phyloP scores from a whole-genome alignment of 2,888 invertebrate genomes.

The Thereva nobilitata region DNA sequence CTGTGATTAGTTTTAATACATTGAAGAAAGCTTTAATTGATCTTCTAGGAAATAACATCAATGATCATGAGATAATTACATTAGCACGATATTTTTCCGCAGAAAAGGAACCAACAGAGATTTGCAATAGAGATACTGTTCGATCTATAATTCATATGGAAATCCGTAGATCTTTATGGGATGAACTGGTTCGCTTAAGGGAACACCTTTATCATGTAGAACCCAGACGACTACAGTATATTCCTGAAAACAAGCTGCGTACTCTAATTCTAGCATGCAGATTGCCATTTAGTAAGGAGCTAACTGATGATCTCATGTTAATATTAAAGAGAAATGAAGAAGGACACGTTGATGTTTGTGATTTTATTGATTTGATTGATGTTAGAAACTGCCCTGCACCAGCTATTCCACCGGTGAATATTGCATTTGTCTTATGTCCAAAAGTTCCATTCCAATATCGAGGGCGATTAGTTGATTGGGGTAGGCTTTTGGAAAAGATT shows the following conservation, averaged over 20 bases:
- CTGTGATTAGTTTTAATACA: slow-evolving; percentile 51
- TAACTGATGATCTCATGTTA: slow-evolving; percentile 69
- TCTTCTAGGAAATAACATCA: slow-evolving; percentile 70
- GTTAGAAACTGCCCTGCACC: slow-evolving; percentile 60
- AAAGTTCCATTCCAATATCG: slow-evolving; percentile 54
- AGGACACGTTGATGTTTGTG: slow-evolving; percentile 68
- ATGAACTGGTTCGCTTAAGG: slow-evolving; percentile 66
- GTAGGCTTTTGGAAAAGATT: slow-evolving; percentile 52
- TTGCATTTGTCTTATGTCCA: slow-evolving; percentile 56
- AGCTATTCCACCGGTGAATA: slow-evolving; percentile 54
- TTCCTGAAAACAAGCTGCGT: slow-evolving; percentile 65
- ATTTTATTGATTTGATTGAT: slow-evolving; percentile 73
- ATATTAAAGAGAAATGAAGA: slow-evolving; percentile 66
- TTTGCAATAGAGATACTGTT: slow-evolving; percentile 58
- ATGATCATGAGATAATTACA: slow-evolving; percentile 81
- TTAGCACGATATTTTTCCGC: slow-evolving; percentile 74
- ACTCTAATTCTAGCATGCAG: slow-evolving; percentile 70
- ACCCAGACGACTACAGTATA: slow-evolving; percentile 62
- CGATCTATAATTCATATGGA: slow-evolving; percentile 72
- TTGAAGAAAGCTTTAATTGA: slow-evolving; percentile 66
- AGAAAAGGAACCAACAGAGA: slow-evolving; percentile 59
- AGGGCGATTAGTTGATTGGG: slow-evolving; percentile 54
- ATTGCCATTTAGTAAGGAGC: slow-evolving; percentile 69
- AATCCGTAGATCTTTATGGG: slow-evolving; percentile 73
- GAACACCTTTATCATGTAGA: slow-evolving; percentile 66